Base-by-base conservation (phyloP, 2,888 invertebrate genomes). In the Tetanocera ferruginea region DNA sequence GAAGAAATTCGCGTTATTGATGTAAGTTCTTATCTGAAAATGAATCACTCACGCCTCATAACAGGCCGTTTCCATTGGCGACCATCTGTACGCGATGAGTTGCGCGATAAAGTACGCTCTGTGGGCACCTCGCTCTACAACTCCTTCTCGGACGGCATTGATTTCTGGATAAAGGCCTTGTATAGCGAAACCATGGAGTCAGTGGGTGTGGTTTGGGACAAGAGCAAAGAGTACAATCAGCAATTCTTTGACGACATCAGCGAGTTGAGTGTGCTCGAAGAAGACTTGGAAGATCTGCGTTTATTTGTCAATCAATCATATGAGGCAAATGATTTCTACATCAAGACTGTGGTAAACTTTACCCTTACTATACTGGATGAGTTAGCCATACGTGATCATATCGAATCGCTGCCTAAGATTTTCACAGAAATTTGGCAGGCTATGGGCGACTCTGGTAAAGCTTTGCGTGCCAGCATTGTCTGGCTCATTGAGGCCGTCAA, bases 361-460 rank as follows among this genome's bases (percentile, higher is more conserved):
- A 93, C 93, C 0, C 90, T 94, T 55, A 93, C 93, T 72, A 91
- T 95, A 1, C 89, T 95, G 62, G 95, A 96, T 83, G 95, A 96
- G 86, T 91, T 96, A 86, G 94, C 96, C 0, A 91, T 96, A 67
- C 91, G 94, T 78, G 93, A 94, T 79, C 95, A 95, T 86, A 92
- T 96, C 82, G 94, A 95, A 83, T 94, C 94, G 0, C 86, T 96
- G 72, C 96, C 96, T 0, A 94, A 94, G 67, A 95, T 96, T 31
- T 91, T 96, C 0, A 94, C 94, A 69, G 96, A 96, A 87, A 92
- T 96, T 85, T 95, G 95, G 95, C 94, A 95, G 5, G 93, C 95
- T 83, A 95, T 96, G 95, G 96, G 96, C 0, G 95, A 95, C 75
- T 95, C 96, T 0, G 95, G 95, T 9, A 92, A 94, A 82, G 95